phyloP scores from a whole-genome alignment of 2,113 vertebrate species.

The Tonatia bakeri region DNA sequence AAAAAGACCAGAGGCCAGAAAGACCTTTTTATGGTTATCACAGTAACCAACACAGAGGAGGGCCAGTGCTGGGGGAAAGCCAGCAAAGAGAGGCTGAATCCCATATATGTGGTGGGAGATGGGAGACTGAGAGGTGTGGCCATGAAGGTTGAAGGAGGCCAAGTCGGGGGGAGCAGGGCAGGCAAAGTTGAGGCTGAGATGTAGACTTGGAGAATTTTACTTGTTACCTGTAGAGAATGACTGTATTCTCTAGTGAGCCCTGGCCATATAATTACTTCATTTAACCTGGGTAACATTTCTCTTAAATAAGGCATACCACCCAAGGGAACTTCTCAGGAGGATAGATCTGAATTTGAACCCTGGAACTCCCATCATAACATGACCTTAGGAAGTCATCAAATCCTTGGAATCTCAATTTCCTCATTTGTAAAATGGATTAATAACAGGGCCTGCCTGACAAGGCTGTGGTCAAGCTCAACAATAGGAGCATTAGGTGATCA shows the following conservation, averaged over 20 bases:
- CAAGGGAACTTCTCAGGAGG: no score
- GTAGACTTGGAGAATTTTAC: no score
- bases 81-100: neutral
- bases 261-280: neutral
- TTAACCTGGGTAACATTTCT: neutral
- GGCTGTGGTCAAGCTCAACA: no score
- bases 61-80: rapidly evolving
- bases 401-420: neutral
- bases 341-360: neutral
- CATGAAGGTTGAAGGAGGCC: neutral
- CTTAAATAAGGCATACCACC: neutral
- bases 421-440: neutral
- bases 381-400: neutral
- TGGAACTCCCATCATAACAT: neutral
- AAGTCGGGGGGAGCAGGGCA: no score
- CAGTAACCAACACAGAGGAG: neutral
- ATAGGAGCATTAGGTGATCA: neutral
- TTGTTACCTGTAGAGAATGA: neutral
- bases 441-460: neutral
- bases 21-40: neutral
- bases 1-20: neutral
- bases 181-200: neutral
- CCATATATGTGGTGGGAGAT: neutral
- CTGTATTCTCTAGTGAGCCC: neutral
- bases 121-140: neutral